phyloP scores from a whole-genome alignment of 1,140 invertebrate genomes.

The Tetramorium parvispinum region DNA sequence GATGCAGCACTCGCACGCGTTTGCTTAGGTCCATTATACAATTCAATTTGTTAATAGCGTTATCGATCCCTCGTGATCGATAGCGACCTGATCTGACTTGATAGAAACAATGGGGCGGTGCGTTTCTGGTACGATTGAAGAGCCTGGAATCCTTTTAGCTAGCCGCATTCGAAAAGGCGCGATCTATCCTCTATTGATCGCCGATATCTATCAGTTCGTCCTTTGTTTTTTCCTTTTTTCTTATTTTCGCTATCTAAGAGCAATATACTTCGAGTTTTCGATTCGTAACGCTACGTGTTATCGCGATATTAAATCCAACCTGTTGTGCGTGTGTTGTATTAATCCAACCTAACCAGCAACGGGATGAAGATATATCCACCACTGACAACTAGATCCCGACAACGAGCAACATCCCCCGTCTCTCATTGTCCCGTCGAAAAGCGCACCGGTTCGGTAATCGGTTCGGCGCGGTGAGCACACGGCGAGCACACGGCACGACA shows the following conservation, averaged over 20 bases:
- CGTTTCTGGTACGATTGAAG: conserved; percentile 63
- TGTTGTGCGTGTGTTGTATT: conserved; percentile 21
- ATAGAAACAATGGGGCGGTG: conserved; percentile 77
- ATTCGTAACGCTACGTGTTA: conserved; percentile 34
- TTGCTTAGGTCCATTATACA: conserved; percentile 73
- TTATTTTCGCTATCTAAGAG: conserved; percentile 3
- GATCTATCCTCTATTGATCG: conserved; percentile 31
- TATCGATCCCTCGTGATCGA: conserved; percentile 78
- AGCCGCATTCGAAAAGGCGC: conserved; percentile 65
- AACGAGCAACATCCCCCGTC: conserved; percentile 40
- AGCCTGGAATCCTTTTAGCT: conserved; percentile 76
- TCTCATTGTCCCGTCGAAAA: conserved; percentile 61
- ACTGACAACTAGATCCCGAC: conserved; percentile 47
- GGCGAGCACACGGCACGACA: conserved; percentile 61
- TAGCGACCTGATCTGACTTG: conserved; percentile 57
- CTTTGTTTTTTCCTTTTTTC: not conserved
- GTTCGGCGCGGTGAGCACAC: not conserved
- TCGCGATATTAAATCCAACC: conserved; percentile 23
- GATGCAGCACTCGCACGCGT: not conserved
- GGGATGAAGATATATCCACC: conserved; percentile 17
- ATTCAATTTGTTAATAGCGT: conserved; percentile 81
- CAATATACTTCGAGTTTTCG: conserved; percentile 17
- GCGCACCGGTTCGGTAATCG: not conserved
- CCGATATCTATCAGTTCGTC: not conserved
- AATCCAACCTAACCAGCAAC: not conserved